Evolutionary conservation across 2,888 invertebrate genomes (phyloP).

Genomic region (Drosophila nigritarsus): DNA sequence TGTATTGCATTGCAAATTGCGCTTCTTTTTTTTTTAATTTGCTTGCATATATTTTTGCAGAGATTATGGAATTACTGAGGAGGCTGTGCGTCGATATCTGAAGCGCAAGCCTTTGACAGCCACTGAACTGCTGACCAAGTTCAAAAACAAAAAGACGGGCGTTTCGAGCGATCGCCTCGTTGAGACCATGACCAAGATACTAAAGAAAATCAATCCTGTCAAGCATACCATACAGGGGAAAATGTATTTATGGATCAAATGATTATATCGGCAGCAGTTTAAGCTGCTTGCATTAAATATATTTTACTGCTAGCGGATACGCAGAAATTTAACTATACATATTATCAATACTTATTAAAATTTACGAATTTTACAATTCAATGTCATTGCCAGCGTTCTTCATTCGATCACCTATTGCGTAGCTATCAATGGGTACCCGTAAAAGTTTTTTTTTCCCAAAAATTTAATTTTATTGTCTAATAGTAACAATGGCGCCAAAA

Average conservation of each 20-base stretch:
- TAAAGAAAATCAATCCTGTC: slow-evolving; percentile 97
- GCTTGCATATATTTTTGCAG: slow-evolving; percentile 83
- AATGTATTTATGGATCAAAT: slow-evolving; percentile 95
- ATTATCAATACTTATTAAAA: slow-evolving; percentile 28
- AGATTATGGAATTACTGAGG: slow-evolving; percentile 96
- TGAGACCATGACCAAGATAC: slow-evolving; percentile 96
- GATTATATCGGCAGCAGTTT: slow-evolving; percentile 8
- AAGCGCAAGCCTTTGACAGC: slow-evolving; percentile 99
- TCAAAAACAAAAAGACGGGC: slow-evolving; percentile 96
- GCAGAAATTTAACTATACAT: slow-evolving; percentile 4
- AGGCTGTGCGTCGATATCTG: slow-evolving; percentile 96
- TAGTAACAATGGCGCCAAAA: neutral
- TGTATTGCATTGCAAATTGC: slow-evolving; percentile 30
- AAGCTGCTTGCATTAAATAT: neutral
- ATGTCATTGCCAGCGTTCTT: neutral
- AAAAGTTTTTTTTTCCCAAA: neutral
- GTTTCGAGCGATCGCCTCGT: slow-evolving; percentile 95
- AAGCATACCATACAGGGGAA: slow-evolving; percentile 96
- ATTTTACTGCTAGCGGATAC: neutral
- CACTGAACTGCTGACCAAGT: slow-evolving; percentile 96
- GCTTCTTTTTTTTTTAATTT: neutral
- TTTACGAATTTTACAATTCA: slow-evolving; percentile 5
- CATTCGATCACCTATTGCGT: neutral
- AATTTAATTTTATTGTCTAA: neutral
- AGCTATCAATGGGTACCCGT: neutral